These are phyloP conservation scores for Xyrauchen texanus DNA, from an alignment of 2,113 vertebrate species.

Conservation along the genomic window DNA sequence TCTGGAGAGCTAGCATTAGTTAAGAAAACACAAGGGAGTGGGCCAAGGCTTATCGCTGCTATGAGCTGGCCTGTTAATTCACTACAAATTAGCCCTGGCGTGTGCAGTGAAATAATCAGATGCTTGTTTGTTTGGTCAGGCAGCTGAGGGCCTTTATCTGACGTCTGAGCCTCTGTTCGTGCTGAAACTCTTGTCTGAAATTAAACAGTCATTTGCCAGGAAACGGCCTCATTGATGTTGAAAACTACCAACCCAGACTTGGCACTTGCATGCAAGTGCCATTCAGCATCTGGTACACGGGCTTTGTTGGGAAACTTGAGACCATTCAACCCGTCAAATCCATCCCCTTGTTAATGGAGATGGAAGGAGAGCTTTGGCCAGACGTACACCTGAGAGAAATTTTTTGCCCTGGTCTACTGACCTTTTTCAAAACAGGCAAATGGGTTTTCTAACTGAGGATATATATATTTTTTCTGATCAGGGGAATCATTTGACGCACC, in stretches of 20 bases:
- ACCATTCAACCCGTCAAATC: slow-evolving; percentile 44
- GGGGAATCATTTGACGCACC: no score
- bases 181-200: slow-evolving; percentile 45
- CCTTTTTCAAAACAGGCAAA: slow-evolving; percentile 30
- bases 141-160: slow-evolving; percentile 63
- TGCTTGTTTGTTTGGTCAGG: slow-evolving; percentile 70
- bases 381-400: slow-evolving; percentile 51
- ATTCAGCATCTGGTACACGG: neutral
- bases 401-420: slow-evolving; percentile 34
- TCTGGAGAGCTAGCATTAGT: slow-evolving; percentile 66
- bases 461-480: no score
- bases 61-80: slow-evolving; percentile 65
- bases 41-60: slow-evolving; percentile 61
- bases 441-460: slow-evolving; percentile 26
- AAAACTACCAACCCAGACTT: slow-evolving; percentile 29
- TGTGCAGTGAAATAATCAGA: slow-evolving; percentile 67
- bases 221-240: slow-evolving; percentile 51
- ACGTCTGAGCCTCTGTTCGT: slow-evolving; percentile 32
- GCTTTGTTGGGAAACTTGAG: slow-evolving; percentile 49
- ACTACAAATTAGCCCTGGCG: slow-evolving; percentile 63
- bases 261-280: no score
- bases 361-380: slow-evolving; percentile 52
- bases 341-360: slow-evolving; percentile 41
- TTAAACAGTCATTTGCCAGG: slow-evolving; percentile 37
- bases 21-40: slow-evolving; percentile 69